Evolutionary conservation across 2,888 invertebrate genomes (phyloP).

Genomic region (Meta bourneti): DNA sequence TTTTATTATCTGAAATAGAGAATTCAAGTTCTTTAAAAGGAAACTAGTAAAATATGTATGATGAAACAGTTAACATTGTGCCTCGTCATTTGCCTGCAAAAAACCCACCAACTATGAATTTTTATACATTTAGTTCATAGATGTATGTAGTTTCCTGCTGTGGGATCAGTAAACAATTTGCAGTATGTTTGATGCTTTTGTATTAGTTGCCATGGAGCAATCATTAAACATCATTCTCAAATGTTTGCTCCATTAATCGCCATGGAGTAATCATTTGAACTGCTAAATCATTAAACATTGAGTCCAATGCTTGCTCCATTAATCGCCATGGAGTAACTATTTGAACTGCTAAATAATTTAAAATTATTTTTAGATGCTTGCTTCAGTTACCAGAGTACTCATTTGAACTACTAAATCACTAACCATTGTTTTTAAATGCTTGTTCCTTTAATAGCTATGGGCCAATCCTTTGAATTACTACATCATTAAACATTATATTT

Average conservation of each 20-base stretch:
- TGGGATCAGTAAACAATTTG: no score
- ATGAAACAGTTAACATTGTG: neutral
- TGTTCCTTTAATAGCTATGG: neutral
- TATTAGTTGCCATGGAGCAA: no score
- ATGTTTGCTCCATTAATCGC: no score
- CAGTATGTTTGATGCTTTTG: no score
- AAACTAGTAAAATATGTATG: neutral
- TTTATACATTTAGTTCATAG: neutral
- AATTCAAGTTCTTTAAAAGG: neutral
- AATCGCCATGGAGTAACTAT: no score
- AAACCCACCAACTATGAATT: neutral
- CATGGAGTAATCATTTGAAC: neutral
- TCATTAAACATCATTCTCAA: no score
- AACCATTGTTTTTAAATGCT: neutral
- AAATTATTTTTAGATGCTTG: no score
- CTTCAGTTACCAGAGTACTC: neutral
- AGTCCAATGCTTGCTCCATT: no score
- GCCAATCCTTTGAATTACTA: neutral
- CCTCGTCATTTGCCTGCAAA: neutral
- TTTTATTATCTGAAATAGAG: neutral
- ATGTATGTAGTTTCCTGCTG: no score
- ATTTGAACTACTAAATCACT: neutral
- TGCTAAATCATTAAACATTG: neutral
- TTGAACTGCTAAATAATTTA: no score
- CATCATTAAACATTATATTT: no score